Base-by-base conservation (phyloP, 2,797 vertebrate genomes). In the Sus cebifrons region DNA sequence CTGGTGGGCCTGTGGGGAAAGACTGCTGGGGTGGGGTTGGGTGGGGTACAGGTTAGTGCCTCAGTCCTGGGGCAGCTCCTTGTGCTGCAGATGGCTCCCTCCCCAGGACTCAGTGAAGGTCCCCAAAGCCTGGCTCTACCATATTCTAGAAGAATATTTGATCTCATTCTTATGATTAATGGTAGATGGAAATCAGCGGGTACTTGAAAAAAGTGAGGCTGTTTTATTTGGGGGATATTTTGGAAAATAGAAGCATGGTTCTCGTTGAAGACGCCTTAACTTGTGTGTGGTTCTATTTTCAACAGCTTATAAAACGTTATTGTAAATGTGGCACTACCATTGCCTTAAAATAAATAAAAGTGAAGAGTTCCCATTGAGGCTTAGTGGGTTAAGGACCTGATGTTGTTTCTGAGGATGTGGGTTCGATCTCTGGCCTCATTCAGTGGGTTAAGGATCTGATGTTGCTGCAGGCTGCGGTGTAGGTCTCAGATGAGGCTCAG, bases 241-340 rank as follows among this genome's bases (percentile, higher is more conserved):
- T 86, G 58, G 73, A 68, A 96, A 78, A 68, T 12, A 40, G 52
- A 94, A 90, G 27, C 49, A 60, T 89, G 73, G 52, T 91, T 79
- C 15, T 54, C 60, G 18, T 3, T 60, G 81, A 92, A 12, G 32
- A 58, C 27, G 36, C 67, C 68, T 81, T 9, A 15, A 15, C 25
- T 29, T 29, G 3, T 73, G 13, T 68, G 88, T 36, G 11, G 60
- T 71, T 54, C 6, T 71, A 18, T 81, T 83, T 83, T 85, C 62
- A 44, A 52, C 71, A 27, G 54, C 78, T 56, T 74, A 32, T 32
- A 54, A 90, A 68, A 86, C 81, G 49, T 73, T 73, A 36, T 10
- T 44, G 56, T 36, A 67, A 71, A 60, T n/a, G 29, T 0, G 27
- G 29, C 27, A 36, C 8, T n/a, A 17, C 70, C 52, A 3, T 62